A percentile compares a stretch with the other conserved stretches of the same genome.
phyloP scores from a whole-genome alignment of 2,888 invertebrate species.

The Drosophila phalerata region DNA sequence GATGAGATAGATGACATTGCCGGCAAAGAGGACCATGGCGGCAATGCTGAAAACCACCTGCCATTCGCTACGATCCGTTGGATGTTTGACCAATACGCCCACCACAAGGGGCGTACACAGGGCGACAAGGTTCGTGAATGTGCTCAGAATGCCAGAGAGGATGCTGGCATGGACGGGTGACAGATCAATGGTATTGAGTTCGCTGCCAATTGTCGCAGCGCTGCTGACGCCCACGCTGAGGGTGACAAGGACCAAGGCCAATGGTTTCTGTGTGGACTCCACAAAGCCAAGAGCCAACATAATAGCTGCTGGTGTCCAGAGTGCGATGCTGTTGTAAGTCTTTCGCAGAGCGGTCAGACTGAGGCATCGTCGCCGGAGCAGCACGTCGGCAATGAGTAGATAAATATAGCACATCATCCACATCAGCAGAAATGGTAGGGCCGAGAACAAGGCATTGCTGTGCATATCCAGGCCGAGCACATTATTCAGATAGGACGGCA shows the following conservation, averaged over 20 bases:
- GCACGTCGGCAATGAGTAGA: slow-evolving; percentile 85
- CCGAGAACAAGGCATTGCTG: slow-evolving; percentile 86
- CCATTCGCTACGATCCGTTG: slow-evolving; percentile 88
- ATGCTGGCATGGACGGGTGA: slow-evolving; percentile 89
- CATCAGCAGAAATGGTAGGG: slow-evolving; percentile 86
- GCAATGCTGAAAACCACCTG: slow-evolving; percentile 89
- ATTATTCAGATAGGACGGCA: slow-evolving; percentile 88
- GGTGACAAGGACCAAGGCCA: slow-evolving; percentile 86
- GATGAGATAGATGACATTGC: slow-evolving; percentile 89
- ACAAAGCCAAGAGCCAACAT: slow-evolving; percentile 86
- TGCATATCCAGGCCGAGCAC: slow-evolving; percentile 88
- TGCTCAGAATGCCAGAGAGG: slow-evolving; percentile 89
- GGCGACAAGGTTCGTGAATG: slow-evolving; percentile 87
- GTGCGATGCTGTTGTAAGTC: slow-evolving; percentile 78
- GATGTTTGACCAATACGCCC: slow-evolving; percentile 86
- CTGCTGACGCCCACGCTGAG: slow-evolving; percentile 86
- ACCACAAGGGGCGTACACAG: slow-evolving; percentile 88
- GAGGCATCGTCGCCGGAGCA: slow-evolving; percentile 84
- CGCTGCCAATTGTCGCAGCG: slow-evolving; percentile 84
- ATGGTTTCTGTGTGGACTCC: slow-evolving; percentile 77
- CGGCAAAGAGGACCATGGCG: slow-evolving; percentile 89
- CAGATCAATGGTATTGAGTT: slow-evolving; percentile 88
- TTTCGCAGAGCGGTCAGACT: slow-evolving; percentile 82
- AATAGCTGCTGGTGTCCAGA: slow-evolving; percentile 87
- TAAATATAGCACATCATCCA: slow-evolving; percentile 85